phyloP scores from a whole-genome alignment of 2,113 vertebrate species.

The Synodontis membranacea region DNA sequence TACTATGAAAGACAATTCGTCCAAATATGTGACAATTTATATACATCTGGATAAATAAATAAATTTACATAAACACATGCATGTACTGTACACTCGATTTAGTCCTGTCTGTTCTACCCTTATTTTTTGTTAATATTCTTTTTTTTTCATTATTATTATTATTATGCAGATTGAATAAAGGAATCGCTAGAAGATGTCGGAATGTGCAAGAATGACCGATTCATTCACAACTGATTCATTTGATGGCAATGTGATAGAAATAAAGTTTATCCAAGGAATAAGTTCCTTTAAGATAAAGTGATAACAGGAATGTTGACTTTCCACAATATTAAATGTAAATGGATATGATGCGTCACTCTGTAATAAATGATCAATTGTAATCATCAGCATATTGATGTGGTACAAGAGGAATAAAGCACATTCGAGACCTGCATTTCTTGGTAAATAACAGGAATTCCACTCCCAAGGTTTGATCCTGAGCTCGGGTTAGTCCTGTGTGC shows the following conservation, averaged over 20 bases:
- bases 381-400: too few species aligned
- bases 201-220: not conserved
- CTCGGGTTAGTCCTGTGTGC: too few species aligned
- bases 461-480: too few species aligned
- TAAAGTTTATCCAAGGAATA: not conserved
- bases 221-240: not conserved
- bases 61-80: not conserved
- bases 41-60: not conserved
- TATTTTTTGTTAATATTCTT: not conserved
- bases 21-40: not conserved
- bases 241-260: not conserved
- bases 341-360: not conserved
- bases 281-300: not conserved
- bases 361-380: not conserved
- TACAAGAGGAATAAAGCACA: too few species aligned
- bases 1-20: not conserved
- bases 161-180: not conserved
- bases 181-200: not conserved
- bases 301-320: not conserved
- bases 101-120: not conserved
- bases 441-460: too few species aligned
- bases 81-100: not conserved
- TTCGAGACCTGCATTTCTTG: too few species aligned
- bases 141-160: not conserved
- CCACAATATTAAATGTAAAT: not conserved